Base-by-base conservation (phyloP, 2,797 vertebrate genomes). In the Microctenopoma stevenorrisi region DNA sequence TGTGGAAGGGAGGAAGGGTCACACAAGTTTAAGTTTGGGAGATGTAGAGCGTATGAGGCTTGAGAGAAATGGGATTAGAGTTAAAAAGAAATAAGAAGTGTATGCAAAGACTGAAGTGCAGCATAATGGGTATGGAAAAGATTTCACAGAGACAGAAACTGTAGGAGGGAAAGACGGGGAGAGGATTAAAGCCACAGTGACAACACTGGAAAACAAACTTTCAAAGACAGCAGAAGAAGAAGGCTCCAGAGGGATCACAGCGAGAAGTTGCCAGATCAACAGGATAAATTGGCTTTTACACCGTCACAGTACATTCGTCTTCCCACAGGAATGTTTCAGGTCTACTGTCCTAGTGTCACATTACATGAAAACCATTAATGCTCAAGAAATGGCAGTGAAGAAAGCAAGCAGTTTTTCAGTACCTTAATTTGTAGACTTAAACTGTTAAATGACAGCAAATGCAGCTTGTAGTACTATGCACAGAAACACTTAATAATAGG, bases 1-100 rank as follows among this genome's bases (percentile, higher is more conserved):
- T 98, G 81, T 26, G 15, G 40, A 37, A 54, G 43, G 30, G 7
- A 66, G 54, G 47, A 63, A 35, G 6, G 44, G 52, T 1, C 3
- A 43, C 7, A 51, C 8, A 51, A 63, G 12, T 40, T 40, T 58
- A 49, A 77, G 33, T 18, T 18, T 44, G 60, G 4, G 26, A 14
- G n/a, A 38, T 63, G 44, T 48, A 46, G 71, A 16, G 25, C 7
- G 26, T 28, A 61, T 15, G 5, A 72, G 7, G 65, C 44, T 52
- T 30, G 16, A 35, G n/a, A 64, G 52, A 76, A 7, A 59, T 22
- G 4, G 16, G 35, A 67, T 13, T 7, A 5, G 38, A 74, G n/a
- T 18, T 49, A 13, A 48, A 53, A 57, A 3, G 37, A 44, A 53
- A 67, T 30, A 9, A 59, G 56, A 55, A 49, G 37, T 50, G n/a